Evolutionary conservation across 1,140 invertebrate species (phyloP), one percentile per base, ranked within the genome.

Genomic region (Rhagoletis zephyria): DNA sequence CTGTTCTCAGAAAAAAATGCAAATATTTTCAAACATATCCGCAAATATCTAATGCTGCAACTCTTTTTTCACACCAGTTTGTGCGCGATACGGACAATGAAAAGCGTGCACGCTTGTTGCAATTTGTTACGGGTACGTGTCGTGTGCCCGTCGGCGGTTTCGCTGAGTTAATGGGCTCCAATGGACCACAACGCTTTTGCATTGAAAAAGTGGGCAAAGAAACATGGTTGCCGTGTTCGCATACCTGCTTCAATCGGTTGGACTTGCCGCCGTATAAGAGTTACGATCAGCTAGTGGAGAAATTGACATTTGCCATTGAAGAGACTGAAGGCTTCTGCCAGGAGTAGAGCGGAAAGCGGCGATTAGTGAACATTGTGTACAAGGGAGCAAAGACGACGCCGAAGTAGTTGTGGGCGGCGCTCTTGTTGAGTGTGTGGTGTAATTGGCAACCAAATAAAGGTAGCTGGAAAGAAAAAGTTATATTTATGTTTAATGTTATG

Each of bases 141-240:
- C 94, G 98, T 89, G 97, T 99, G 3, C 98, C 98, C 4, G 97
- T 99, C 4, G 98, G 98, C 86, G 98, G 98, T 61, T 99, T 99
- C 94, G 97, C 98, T 12, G 98, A 99, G 94, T 94, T 99, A 59
- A 99, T 99, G 98, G 98, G 98, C 91, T 99, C 98, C 89, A 99
- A 99, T 92, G 99, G 99, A 40, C 98, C 99, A 0, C 99, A 99
- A 94, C 94, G 98, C 89, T 99, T 99, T 94, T 99, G 99, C 94
- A 99, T 99, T 92, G 99, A 99, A 93, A 99, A 99, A 94, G 98
- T 99, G 61, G 99, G 99, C n/a, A 99, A 99, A 93, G 99, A 99
- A 90, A 99, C 98, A 0, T 99, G 97, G 98, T 94, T 99, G 89
- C 98, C 98, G 16, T 94, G 98, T 19, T 98, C 97, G 87, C 98